Base-by-base conservation (phyloP, 1,140 invertebrate genomes). In the Popillia japonica region DNA sequence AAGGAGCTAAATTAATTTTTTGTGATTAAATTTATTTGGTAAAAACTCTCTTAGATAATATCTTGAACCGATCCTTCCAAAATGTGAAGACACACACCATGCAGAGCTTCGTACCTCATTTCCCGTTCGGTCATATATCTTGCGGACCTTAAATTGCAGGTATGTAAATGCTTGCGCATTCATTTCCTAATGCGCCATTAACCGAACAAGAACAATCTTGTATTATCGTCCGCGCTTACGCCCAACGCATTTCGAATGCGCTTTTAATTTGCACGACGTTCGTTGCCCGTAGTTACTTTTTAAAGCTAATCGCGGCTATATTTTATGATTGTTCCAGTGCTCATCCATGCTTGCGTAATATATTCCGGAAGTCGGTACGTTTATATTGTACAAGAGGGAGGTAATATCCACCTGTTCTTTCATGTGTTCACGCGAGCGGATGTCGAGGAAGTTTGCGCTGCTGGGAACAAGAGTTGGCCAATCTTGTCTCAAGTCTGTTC, bases 181-280 rank as follows among this genome's bases (percentile, higher is more conserved):
- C 27, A 34, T 34, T 34, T 34, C 27, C 48, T n/a, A 17, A 17
- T 17, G 48, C 17, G 17, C 48, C 17, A n/a, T 17, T 17, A 55
- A 55, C 48, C 14, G 14, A 55, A 55, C 14, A n/a, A 14, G 48
- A 17, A 17, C 48, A 55, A 17, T 55, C 3, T 17, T 17, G 17
- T 17, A n/a, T 55, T 55, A 55, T 55, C 17, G 14, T 17, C 48
- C 0, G 48, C 6, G 17, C 3, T 55, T 55, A 17, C 48, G 14
- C 6, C 14, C 48, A n/a, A 55, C 48, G 48, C 6, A 55, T 55
- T 55, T 0, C 2, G 48, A 55, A 55, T 55, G 48, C 48, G 17
- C 48, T 55, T 55, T 55, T 55, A 55, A 55, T 55, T 55, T 55
- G 14, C 48, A 17, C 17, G 48, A 55, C n/a, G 17, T 55, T 55